Evolutionary conservation across 2,797 vertebrate species (phyloP), one percentile per base, ranked within the genome.

Genomic region (Callimico goeldii): DNA sequence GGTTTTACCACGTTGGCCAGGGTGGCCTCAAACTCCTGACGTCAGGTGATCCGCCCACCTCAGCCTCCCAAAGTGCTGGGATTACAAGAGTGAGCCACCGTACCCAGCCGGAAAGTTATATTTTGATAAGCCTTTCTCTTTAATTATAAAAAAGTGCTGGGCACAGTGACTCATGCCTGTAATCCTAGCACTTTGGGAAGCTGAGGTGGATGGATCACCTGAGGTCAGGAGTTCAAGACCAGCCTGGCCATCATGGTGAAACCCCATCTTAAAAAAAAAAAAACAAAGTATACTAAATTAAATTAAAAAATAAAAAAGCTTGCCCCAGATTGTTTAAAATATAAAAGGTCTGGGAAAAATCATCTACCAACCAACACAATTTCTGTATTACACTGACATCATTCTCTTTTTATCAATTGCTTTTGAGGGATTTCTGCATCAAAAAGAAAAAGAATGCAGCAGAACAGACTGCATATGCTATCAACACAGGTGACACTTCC

Each of bases 281-380:
- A 43, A 43, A 1, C 4, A 43, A 46, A 46, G 43, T 46, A 46
- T 8, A 46, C 9, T 46, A 46, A 46, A 46, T 46, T 46, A 46
- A 70, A 81, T 76, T 70, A 26, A 55, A 57, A 85, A 43, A n/a
- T 61, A 64, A 85, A 43, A 94, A 92, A 76, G 6, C 7, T 90
- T 80, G 30, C n/a, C 41, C 28, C 20, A 92, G 46, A 55, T 41
- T 90, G 5, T 43, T 94, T 33, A 96, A 96, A 93, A 93, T 24
- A 57, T 41, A 90, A 75, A 94, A 75, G 14, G 3, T 46, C n/a
- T 88, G 24, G 28, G 46, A 41, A n/a, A 58, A 70, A 41, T 91
- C 52, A 77, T 19, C 22, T 70, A 50, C 67, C n/a, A 22, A 39
- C 76, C 70, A 86, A 73, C 26, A n/a, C 50, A 15, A 58, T 91